A percentile compares a stretch with the other conserved stretches of the same genome.
Conservation (phyloP, 2,888 invertebrate genomes). For the Lycia hirtaria region DNA sequence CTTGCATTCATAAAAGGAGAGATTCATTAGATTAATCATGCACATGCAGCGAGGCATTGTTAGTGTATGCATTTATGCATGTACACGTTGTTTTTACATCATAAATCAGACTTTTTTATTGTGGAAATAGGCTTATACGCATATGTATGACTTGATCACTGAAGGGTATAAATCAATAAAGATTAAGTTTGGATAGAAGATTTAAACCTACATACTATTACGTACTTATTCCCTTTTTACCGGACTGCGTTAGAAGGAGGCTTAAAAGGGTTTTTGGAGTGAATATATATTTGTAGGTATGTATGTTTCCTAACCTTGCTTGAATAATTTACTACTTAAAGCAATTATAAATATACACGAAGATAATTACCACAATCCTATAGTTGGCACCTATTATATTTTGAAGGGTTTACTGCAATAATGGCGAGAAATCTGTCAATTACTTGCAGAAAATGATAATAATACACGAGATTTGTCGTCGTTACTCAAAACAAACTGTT, state of each 20-base stretch:
- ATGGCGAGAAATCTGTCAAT: neutral
- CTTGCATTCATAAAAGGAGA: constrained; percentile 7
- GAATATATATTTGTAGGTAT: no score
- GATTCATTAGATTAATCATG: constrained; percentile 18
- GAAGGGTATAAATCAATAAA: no score
- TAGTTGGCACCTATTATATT: neutral
- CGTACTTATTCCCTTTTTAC: no score
- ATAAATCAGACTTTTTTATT: no score
- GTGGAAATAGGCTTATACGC: no score
- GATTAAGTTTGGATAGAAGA: no score
- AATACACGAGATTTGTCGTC: neutral
- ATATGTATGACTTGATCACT: no score
- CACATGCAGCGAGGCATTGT: constrained; percentile 11
- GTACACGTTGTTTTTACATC: neutral
- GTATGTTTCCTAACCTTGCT: no score
- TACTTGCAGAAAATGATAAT: neutral
- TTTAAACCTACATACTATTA: no score
- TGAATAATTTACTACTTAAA: neutral
- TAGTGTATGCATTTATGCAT: constrained; percentile 1
- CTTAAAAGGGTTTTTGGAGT: no score
- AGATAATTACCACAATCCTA: neutral
- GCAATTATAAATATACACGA: neutral
- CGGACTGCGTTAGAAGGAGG: no score
- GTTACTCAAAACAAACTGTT: neutral
- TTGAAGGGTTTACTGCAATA: neutral